Conservation (phyloP, 1,140 invertebrate genomes). For the Lycorma delicatula region DNA sequence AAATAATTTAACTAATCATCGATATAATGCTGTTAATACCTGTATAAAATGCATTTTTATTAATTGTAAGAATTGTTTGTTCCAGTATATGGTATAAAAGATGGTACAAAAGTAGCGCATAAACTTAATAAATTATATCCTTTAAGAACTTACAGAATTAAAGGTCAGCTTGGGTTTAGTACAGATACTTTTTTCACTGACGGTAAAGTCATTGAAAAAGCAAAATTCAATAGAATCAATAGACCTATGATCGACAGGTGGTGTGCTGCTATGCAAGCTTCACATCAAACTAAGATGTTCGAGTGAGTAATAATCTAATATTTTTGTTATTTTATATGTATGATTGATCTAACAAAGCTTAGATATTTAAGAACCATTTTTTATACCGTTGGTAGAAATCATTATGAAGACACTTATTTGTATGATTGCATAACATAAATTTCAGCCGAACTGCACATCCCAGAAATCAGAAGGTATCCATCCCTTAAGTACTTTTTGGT, state of each 20-base stretch:
- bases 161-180: not conserved
- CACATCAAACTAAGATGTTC: not conserved
- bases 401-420: too few species aligned
- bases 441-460: too few species aligned
- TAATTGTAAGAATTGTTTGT: too few species aligned
- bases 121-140: conserved; percentile 39
- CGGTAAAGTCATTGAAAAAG: not conserved
- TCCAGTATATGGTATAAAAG: conserved; percentile 60
- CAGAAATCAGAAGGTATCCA: too few species aligned
- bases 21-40: too few species aligned
- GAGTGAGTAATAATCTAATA: not conserved
- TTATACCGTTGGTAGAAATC: too few species aligned
- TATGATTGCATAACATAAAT: too few species aligned
- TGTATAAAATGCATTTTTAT: too few species aligned
- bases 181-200: not conserved
- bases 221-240: not conserved
- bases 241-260: not conserved
- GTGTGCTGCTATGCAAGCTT: not conserved
- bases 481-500: too few species aligned
- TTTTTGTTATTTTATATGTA: not conserved
- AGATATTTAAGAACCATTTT: too few species aligned
- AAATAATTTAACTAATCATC: too few species aligned
- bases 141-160: not conserved
- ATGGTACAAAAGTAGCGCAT: conserved; percentile 45
- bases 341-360: too few species aligned